phyloP scores from a whole-genome alignment of 2,113 vertebrate genomes.

The Platysternon megacephalum region DNA sequence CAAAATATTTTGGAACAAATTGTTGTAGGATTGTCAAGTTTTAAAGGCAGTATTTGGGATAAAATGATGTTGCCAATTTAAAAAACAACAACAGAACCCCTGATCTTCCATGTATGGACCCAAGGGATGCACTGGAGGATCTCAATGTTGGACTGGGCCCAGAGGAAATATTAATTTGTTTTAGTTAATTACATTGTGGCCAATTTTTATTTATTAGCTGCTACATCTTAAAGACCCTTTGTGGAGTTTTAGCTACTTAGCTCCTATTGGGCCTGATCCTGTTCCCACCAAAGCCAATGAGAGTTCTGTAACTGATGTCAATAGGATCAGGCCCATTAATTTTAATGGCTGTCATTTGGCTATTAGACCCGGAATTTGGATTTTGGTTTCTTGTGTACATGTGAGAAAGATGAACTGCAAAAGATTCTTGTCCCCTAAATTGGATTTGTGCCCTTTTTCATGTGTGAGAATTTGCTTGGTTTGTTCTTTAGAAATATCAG shows the following conservation, averaged over 20 bases:
- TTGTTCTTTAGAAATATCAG: background rate
- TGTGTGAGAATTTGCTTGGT: background rate
- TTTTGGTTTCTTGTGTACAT: background rate
- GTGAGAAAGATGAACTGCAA: background rate
- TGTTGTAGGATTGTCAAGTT: background rate
- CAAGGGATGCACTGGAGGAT: background rate
- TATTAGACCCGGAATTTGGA: background rate
- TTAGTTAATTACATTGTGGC: background rate
- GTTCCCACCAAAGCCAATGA: background rate
- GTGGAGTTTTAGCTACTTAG: background rate
- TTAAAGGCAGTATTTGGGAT: background rate
- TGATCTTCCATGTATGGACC: background rate
- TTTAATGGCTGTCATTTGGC: background rate
- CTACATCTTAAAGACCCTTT: background rate
- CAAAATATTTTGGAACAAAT: background rate
- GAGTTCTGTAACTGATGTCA: background rate
- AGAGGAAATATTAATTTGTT: background rate
- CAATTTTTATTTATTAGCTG: background rate
- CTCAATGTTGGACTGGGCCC: background rate
- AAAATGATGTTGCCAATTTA: background rate
- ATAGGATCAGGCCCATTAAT: background rate
- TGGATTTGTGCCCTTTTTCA: background rate
- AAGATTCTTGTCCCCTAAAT: background rate
- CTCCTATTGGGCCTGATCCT: background rate
- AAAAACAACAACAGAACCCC: background rate